Base-by-base conservation (phyloP, 2,888 invertebrate species). In the Lasioglossum leucozonium region DNA sequence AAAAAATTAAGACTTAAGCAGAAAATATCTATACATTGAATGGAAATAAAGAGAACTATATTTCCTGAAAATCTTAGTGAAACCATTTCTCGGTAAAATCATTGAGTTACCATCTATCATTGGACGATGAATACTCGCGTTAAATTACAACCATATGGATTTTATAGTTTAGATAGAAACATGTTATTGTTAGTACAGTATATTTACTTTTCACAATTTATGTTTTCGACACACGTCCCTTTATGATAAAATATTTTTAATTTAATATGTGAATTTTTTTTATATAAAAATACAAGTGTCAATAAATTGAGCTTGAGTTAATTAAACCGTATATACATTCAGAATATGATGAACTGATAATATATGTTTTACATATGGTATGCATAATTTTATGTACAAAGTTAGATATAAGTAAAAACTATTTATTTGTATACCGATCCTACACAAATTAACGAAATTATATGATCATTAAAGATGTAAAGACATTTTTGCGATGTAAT, bases 381-480 rank as follows among this genome's bases (percentile, higher is more conserved):
- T 55, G 71, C 75, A 67, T 77, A 26, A 85, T 78, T 74, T 78
- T 74, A 77, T 86, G 85, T 85, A 81, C 85, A 67, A 82, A 79
- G 58, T 81, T 85, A 85, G 77, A 75, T 67, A 72, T 74, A 85
- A 79, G 78, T 79, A 79, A 77, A 67, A 69, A 72, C 51, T 86
- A 86, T 82, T 82, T 86, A 86, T 86, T 86, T 86, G 71, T 78
- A 81, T 79, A 69, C 74, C 69, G 37, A 77, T 76, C 37, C 55
- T 69, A 73, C 78, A 73, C 42, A 42, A 40, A 69, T 75, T 37
- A 72, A 81, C 47, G 34, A 72, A 69, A 72, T 37, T 72, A 65
- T 65, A 74, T 47, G 72, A 80, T 69, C 26, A 44, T 47, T 47
- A 75, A 72, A 42, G 65, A 84, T 81, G 81, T 85, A 79, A 85